Base-by-base conservation (phyloP, 2,888 invertebrate species). In the Synergus umbraculus region DNA sequence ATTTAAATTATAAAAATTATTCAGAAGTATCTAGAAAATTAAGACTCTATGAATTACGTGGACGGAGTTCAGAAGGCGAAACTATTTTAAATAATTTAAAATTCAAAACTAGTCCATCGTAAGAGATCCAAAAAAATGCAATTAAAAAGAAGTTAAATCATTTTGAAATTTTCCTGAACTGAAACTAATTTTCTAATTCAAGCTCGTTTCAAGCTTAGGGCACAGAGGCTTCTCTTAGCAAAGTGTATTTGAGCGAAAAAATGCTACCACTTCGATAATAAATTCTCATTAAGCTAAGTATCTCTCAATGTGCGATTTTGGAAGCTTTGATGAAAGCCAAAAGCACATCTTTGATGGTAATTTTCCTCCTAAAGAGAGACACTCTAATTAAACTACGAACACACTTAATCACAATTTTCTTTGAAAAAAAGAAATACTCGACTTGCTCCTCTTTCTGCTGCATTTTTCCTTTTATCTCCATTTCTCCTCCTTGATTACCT, bases 391-490 rank as follows among this genome's bases (percentile, higher is more conserved):
- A 73, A 73, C 73, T 73, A 73, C 73, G 54, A 73, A 73, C 73
- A 73, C 73, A 54, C 73, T 73, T 73, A 73, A 73, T 73, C 73
- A 73, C 73, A 73, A 73, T 58, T 73, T 73, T 73, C 29, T 54
- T 58, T 58, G n/a, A 37, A 18, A 54, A 54, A 73, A 73, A 67
- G 13, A 67, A 73, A 73, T 29, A 58, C 54, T 73, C 54, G 73
- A 73, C 73, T 73, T 12, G 37, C 73, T 73, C 73, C 54, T 73
- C 37, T 73, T 58, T 69, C 46, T 73, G 54, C 49, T 73, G 54
- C 29, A 37, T 41, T 29, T 9, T 49, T 69, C 46, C 18, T 46
- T 67, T 22, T n/a, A n/a, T n/a, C 2, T 29, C 13, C 15, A 49
- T 29, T 29, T 46, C 10, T 58, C 37, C n/a, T 73, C n/a, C 10